Evolutionary conservation across 2,113 vertebrate genomes (phyloP).

Genomic region (Corapipo altera): DNA sequence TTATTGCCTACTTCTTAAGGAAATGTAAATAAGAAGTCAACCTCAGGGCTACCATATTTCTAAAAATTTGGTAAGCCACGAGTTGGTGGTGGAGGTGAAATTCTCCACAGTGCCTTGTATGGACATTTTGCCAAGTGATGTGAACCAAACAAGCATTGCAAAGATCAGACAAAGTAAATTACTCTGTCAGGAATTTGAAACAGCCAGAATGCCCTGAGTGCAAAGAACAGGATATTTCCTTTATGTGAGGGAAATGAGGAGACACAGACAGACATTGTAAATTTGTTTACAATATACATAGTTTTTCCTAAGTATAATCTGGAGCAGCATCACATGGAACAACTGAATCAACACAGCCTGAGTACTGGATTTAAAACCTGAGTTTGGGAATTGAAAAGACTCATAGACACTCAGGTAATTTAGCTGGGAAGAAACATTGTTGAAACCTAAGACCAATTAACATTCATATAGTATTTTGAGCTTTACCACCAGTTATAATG

Average conservation of each 20-base stretch:
- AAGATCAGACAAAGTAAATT: neutral
- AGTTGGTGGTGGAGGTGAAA: neutral
- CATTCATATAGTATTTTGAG: neutral
- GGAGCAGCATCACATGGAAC: neutral
- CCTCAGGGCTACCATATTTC: neutral
- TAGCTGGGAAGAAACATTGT: neutral
- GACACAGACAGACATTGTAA: neutral
- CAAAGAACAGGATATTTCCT: neutral
- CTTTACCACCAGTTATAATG: neutral
- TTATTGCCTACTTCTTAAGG: slow-evolving; percentile 8
- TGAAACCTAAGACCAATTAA: neutral
- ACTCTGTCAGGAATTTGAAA: neutral
- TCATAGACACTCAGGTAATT: neutral
- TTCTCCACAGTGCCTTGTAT: neutral
- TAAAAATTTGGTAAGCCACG: neutral
- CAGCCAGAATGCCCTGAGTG: neutral
- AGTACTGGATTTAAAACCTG: neutral
- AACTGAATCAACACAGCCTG: neutral
- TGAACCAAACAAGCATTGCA: neutral
- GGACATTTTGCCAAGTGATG: neutral
- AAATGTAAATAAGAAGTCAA: slow-evolving; percentile 21
- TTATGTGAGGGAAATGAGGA: neutral
- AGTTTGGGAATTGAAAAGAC: neutral
- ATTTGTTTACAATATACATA: neutral
- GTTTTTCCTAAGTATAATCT: neutral